Evolutionary conservation across 2,888 invertebrate genomes (phyloP).

Genomic region (Drosophila ezoana): DNA sequence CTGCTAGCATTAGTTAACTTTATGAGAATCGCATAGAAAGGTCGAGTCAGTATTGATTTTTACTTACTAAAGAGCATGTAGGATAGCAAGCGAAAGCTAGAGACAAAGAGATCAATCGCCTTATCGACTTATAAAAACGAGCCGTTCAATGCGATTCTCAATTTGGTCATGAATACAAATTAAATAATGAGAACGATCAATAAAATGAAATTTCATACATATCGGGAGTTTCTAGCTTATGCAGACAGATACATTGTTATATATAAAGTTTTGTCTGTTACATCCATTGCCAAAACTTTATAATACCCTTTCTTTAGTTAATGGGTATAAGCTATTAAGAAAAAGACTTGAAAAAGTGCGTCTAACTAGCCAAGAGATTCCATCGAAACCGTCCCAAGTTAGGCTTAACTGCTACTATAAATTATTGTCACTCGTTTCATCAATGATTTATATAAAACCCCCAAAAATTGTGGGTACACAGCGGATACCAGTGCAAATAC

Average conservation of each 20-base stretch:
- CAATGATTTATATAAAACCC: conserved; percentile 60
- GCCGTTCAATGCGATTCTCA: too few relatives aligned
- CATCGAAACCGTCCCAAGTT: conserved; percentile 12
- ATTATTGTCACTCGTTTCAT: conserved; percentile 61
- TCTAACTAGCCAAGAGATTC: conserved; percentile 23
- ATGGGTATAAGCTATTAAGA: conserved; percentile 16
- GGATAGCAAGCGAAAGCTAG: background rate
- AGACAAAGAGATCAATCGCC: too few relatives aligned
- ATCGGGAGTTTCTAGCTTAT: too few relatives aligned
- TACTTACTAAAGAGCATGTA: too few relatives aligned
- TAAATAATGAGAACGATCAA: too few relatives aligned
- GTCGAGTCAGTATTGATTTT: background rate
- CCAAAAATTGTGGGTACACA: conserved; percentile 7
- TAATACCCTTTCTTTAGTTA: background rate
- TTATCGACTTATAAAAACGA: too few relatives aligned
- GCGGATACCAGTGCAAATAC: conserved; percentile 26
- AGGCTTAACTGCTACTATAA: conserved; percentile 19
- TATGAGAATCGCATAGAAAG: background rate
- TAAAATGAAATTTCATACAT: too few relatives aligned
- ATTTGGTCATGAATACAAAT: too few relatives aligned
- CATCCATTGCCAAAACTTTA: background rate
- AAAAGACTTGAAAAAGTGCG: conserved; percentile 24
- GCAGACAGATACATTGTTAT: too few relatives aligned
- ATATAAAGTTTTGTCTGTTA: too few relatives aligned
- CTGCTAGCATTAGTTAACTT: background rate